Conservation (phyloP, 2,113 vertebrate species). For the Chlorocebus sabaeus region DNA sequence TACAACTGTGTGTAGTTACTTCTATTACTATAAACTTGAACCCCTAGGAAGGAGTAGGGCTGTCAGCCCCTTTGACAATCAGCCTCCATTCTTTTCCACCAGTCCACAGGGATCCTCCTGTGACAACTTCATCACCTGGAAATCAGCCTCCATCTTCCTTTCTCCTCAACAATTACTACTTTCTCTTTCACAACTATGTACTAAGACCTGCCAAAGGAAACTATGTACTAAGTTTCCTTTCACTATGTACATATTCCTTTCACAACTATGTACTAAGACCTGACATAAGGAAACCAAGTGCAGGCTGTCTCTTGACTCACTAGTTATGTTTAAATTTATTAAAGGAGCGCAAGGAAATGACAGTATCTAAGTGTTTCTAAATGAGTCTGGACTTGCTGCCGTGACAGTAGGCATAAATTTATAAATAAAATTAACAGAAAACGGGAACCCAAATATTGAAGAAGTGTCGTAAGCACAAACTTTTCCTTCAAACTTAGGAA, state of each 20-base stretch:
- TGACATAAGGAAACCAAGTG: neutral
- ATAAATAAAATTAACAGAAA: neutral
- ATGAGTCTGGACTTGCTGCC: neutral
- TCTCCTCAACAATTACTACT: neutral
- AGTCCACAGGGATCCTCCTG: neutral
- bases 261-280: too few relatives aligned
- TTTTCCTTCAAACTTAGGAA: neutral
- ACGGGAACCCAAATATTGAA: neutral
- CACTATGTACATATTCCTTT: too few relatives aligned
- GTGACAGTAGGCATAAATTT: neutral
- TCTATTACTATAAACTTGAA: neutral
- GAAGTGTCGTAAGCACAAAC: neutral
- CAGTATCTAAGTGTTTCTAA: neutral
- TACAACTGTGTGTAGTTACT: neutral
- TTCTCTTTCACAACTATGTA: neutral
- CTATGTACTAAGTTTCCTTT: too few relatives aligned
- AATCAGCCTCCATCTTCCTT: neutral
- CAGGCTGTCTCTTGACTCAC: neutral
- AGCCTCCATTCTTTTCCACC: neutral
- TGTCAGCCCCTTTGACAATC: neutral
- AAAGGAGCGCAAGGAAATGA: neutral
- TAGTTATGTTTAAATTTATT: neutral
- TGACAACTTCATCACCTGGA: neutral
- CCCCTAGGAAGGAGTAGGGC: neutral
- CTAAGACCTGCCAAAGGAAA: neutral